Percentiles rank a stretch among this genome's conserved stretches.
phyloP scores from a whole-genome alignment of 2,797 vertebrate genomes.

The Hippoglossus hippoglossus region DNA sequence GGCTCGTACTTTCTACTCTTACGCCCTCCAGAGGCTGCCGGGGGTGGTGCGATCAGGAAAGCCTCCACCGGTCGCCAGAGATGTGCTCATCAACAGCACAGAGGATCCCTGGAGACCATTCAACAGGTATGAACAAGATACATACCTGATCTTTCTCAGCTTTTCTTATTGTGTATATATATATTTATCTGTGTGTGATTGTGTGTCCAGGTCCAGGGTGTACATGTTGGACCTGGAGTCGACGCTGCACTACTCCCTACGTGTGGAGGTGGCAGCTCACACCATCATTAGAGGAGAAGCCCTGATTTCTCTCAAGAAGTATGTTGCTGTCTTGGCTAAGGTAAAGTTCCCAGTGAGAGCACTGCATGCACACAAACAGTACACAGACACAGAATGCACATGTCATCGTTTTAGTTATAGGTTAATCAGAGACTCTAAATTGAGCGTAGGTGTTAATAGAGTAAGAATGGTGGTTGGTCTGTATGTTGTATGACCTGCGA shows the following conservation, averaged over 20 bases:
- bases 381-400: background rate
- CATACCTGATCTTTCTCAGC: background rate
- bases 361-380: background rate
- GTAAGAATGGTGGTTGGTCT: too few species aligned
- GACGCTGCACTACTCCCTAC: constrained; percentile 89
- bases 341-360: constrained; percentile 74
- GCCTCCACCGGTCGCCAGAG: constrained; percentile 7
- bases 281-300: constrained; percentile 76
- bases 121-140: constrained; percentile 79
- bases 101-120: constrained; percentile 77
- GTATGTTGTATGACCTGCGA: too few species aligned
- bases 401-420: too few species aligned
- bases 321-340: constrained; percentile 86
- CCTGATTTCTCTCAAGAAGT: constrained; percentile 84
- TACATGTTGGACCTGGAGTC: constrained; percentile 96
- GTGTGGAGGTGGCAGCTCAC: constrained; percentile 86
- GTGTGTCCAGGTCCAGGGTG: constrained; percentile 85
- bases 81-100: background rate
- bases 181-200: constrained; percentile 4
- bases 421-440: too few species aligned
- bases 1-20: constrained; percentile 87
- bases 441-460: too few species aligned
- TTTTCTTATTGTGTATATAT: background rate
- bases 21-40: constrained; percentile 86
- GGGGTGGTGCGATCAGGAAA: constrained; percentile 81